Percentiles rank a stretch among this genome's conserved stretches.
Conservation (phyloP, 2,888 invertebrate species). For the Neria commutata region DNA sequence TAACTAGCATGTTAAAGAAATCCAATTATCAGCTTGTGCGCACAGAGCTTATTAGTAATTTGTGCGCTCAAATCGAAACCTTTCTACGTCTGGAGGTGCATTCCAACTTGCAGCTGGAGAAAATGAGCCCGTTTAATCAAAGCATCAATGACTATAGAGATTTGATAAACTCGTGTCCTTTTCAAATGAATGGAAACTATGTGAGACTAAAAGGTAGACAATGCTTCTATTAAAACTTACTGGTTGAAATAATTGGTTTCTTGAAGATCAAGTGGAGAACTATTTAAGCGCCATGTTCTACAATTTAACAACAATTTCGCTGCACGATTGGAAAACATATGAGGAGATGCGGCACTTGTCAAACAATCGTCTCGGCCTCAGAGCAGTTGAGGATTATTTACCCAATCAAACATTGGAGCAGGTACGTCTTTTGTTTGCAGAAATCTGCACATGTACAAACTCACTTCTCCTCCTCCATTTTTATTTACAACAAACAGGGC, state of each 20-base stretch:
- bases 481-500: slow-evolving; percentile 65
- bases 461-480: too few relatives aligned
- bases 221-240: not conserved
- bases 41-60: slow-evolving; percentile 69
- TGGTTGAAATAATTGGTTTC: slow-evolving; percentile 25
- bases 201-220: slow-evolving; percentile 69
- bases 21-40: slow-evolving; percentile 60
- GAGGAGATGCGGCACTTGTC: slow-evolving; percentile 96
- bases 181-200: slow-evolving; percentile 66
- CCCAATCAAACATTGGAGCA: slow-evolving; percentile 97
- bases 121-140: slow-evolving; percentile 72
- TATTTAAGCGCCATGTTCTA: slow-evolving; percentile 95
- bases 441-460: too few relatives aligned
- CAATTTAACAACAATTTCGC: slow-evolving; percentile 94
- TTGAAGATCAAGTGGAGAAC: slow-evolving; percentile 74
- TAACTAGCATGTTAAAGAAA: slow-evolving; percentile 43
- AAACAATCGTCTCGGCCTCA: slow-evolving; percentile 78
- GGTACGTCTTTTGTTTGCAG: slow-evolving; percentile 58
- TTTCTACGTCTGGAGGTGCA: slow-evolving; percentile 92
- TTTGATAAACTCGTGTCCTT: slow-evolving; percentile 67
- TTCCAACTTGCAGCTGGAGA: slow-evolving; percentile 81
- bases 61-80: slow-evolving; percentile 89
- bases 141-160: slow-evolving; percentile 67
- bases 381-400: slow-evolving; percentile 88
- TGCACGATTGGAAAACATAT: slow-evolving; percentile 98